Percentiles rank a stretch among this genome's conserved stretches.
Conservation (phyloP, 92 coral and sea anemone genomes). For the Palythoa grandis region DNA sequence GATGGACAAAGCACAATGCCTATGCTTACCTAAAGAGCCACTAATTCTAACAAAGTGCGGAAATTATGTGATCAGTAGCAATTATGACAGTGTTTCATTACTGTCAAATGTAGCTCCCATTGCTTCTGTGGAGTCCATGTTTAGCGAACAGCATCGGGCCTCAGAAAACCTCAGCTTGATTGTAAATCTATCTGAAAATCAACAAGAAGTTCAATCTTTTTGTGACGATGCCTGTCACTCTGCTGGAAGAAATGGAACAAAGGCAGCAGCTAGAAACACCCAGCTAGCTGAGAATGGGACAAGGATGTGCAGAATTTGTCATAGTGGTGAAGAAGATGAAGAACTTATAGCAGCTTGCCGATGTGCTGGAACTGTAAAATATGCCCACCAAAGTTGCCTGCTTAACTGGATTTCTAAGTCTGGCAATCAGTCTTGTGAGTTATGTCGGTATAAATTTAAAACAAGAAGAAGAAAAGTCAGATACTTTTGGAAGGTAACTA, state of each 20-base stretch:
- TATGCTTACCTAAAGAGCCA: conserved; percentile 67
- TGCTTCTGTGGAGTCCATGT: conserved; percentile 34
- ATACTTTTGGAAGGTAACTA: conserved; percentile 87
- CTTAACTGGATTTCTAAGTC: conserved; percentile 95
- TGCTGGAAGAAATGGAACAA: not conserved
- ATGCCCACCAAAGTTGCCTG: conserved; percentile 91
- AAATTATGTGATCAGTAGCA: not conserved
- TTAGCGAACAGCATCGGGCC: not conserved
- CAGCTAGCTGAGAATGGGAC: conserved; percentile 64
- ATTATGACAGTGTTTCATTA: conserved; percentile 1
- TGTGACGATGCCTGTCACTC: not conserved
- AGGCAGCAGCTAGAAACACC: conserved; percentile 39
- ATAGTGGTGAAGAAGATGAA: conserved; percentile 83
- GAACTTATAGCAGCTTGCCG: conserved; percentile 84
- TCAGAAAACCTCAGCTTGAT: conserved; percentile 6
- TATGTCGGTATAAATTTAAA: conserved; percentile 89
- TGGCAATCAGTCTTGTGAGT: conserved; percentile 89
- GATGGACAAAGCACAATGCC: conserved; percentile 54
- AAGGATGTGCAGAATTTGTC: conserved; percentile 94
- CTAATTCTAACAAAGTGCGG: conserved; percentile 28
- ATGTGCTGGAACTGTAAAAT: conserved; percentile 93
- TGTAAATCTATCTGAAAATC: conserved; percentile 7
- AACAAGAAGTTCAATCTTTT: not conserved
- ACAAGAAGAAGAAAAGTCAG: conserved; percentile 80
- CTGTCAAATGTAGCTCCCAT: conserved; percentile 24